Evolutionary conservation across 2,888 invertebrate species (phyloP).

Genomic region (Epistrophe grossulariae): DNA sequence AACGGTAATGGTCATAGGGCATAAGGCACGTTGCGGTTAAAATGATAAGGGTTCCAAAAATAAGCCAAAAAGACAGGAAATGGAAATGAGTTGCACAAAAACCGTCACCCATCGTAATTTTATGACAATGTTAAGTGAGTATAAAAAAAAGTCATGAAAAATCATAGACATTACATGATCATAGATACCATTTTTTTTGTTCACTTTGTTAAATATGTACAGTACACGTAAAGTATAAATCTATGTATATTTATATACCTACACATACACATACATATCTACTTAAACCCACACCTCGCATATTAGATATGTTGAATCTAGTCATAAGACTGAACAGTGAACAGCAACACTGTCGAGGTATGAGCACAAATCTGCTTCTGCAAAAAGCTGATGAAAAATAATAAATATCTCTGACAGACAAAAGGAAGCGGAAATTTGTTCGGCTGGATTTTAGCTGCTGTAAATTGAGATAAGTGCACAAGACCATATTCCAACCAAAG

Average conservation of each 20-base stretch:
- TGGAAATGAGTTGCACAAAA: constrained; percentile 37
- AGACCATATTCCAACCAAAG: constrained; percentile 32
- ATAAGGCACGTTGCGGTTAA: constrained; percentile 29
- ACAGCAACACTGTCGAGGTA: neutral
- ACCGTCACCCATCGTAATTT: constrained; percentile 51
- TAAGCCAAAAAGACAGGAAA: constrained; percentile 31
- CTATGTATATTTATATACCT: neutral
- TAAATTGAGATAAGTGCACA: constrained; percentile 56
- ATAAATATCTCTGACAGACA: constrained; percentile 16
- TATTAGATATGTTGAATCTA: constrained; percentile 22
- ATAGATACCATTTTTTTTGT: neutral
- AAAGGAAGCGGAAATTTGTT: constrained; percentile 50
- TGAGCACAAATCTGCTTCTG: constrained; percentile 40
- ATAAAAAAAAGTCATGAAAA: constrained; percentile 58
- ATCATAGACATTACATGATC: constrained; percentile 21
- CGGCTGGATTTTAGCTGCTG: constrained; percentile 43
- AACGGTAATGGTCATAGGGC: constrained; percentile 29
- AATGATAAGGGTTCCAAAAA: constrained; percentile 39
- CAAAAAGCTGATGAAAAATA: constrained; percentile 36
- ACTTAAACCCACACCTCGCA: neutral
- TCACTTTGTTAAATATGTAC: neutral
- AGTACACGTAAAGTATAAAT: neutral
- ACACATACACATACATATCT: neutral
- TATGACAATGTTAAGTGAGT: constrained; percentile 49
- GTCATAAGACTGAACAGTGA: neutral